A percentile compares a stretch with the other conserved stretches of the same genome.
Conservation (phyloP, 2,888 invertebrate genomes). For the Stenodema calcarata region DNA sequence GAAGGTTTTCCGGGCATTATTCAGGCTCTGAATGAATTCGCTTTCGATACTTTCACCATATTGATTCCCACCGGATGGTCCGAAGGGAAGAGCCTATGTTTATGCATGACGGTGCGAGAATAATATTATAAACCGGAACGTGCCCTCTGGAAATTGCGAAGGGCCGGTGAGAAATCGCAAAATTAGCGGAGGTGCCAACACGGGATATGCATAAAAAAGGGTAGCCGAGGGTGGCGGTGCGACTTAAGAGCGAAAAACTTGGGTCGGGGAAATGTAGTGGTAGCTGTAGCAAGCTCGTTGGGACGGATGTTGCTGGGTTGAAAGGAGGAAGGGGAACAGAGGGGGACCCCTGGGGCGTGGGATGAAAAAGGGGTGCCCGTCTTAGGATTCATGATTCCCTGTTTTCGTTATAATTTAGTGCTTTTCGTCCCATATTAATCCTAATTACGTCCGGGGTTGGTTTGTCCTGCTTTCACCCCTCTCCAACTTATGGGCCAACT, state of each 20-base stretch:
- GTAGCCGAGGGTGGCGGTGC: neutral
- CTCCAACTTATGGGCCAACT: too few species aligned
- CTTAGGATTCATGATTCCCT: constrained; percentile 42
- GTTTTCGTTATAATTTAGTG: constrained; percentile 44
- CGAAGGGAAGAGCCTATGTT: neutral
- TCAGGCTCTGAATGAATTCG: too few species aligned
- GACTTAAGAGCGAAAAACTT: neutral
- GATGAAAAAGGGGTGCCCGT: constrained; percentile 36
- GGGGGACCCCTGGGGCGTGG: constrained; percentile 7
- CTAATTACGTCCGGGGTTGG: constrained; percentile 31
- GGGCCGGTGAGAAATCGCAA: neutral
- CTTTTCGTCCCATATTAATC: constrained; percentile 42
- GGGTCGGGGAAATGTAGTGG: neutral
- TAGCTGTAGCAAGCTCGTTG: neutral
- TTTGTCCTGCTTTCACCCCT: too few species aligned
- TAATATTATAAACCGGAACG: neutral
- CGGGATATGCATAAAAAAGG: neutral
- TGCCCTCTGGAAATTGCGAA: neutral
- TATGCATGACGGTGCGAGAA: neutral
- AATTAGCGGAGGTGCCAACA: neutral
- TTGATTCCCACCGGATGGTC: neutral
- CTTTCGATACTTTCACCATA: neutral
- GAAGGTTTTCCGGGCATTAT: too few species aligned
- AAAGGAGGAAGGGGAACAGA: too few species aligned
- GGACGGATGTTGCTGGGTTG: neutral